Conservation (phyloP, 2,113 vertebrate genomes). For the Pogonocichla stellata region DNA sequence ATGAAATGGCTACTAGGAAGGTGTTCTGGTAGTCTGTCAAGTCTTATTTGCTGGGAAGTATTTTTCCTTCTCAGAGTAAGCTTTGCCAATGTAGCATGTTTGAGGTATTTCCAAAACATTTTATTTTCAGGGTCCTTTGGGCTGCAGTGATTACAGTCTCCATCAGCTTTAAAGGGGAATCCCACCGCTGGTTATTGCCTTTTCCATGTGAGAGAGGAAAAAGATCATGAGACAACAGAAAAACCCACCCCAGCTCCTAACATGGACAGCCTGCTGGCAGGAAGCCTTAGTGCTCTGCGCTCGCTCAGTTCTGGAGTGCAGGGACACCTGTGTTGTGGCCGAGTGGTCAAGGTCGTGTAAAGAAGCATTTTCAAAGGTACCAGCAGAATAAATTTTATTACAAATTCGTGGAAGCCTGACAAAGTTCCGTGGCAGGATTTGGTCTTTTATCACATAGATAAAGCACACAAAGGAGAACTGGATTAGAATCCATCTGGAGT, state of each 20-base stretch:
- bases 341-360: no score
- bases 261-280: accelerated
- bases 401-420: accelerated
- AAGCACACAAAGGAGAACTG: not conserved
- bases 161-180: not conserved
- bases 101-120: not conserved
- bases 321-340: accelerated
- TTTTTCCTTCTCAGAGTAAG: not conserved
- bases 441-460: not conserved
- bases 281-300: not conserved
- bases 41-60: not conserved
- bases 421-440: accelerated
- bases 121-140: not conserved
- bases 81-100: not conserved
- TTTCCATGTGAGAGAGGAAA: no score
- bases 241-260: accelerated
- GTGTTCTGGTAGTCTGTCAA: not conserved
- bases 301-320: accelerated
- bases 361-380: not conserved
- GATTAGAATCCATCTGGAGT: not conserved
- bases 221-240: no score
- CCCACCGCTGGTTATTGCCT: accelerated
- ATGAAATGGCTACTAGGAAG: accelerated
- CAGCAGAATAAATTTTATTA: not conserved
- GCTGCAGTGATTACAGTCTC: not conserved